Conservation (phyloP, 2,797 vertebrate genomes). For the Anableps anableps region DNA sequence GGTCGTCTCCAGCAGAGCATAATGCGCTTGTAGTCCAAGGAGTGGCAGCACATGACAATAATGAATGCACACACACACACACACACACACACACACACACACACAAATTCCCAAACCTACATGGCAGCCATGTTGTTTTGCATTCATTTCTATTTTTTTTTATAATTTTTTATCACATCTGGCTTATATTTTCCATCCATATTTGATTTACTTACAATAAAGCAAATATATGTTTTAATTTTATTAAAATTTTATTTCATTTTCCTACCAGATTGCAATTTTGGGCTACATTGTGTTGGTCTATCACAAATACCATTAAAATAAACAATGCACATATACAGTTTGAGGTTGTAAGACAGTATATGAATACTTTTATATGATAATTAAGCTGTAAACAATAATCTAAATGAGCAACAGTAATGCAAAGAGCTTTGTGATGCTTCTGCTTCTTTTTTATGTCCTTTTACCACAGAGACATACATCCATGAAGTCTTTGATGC, state of each 20-base stretch:
- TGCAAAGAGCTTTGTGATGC: conserved; percentile 16
- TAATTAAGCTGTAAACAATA: conserved; percentile 13
- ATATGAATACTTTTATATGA: background rate
- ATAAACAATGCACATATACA: background rate
- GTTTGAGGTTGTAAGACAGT: background rate
- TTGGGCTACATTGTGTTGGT: background rate
- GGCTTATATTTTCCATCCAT: conserved; percentile 18
- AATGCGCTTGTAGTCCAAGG: conserved; percentile 86
- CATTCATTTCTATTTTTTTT: conserved; percentile 13
- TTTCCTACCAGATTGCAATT: background rate
- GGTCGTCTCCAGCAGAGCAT: conserved; percentile 93
- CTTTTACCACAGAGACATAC: background rate
- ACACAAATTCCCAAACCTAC: conserved; percentile 25
- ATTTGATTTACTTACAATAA: conserved; percentile 45
- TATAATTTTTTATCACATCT: background rate
- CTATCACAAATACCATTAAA: background rate
- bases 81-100: no score
- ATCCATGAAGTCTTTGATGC: background rate
- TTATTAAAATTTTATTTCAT: conserved; percentile 20
- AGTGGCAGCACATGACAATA: conserved; percentile 92
- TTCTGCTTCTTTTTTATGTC: background rate
- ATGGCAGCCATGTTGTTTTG: conserved; percentile 20
- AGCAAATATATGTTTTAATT: conserved; percentile 40
- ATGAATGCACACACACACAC: conserved; percentile 46
- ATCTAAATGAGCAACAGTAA: conserved; percentile 28